A percentile compares a stretch with the other conserved stretches of the same genome.
Evolutionary conservation across 2,888 invertebrate species (phyloP).

Genomic region (Acrobasis suavella): DNA sequence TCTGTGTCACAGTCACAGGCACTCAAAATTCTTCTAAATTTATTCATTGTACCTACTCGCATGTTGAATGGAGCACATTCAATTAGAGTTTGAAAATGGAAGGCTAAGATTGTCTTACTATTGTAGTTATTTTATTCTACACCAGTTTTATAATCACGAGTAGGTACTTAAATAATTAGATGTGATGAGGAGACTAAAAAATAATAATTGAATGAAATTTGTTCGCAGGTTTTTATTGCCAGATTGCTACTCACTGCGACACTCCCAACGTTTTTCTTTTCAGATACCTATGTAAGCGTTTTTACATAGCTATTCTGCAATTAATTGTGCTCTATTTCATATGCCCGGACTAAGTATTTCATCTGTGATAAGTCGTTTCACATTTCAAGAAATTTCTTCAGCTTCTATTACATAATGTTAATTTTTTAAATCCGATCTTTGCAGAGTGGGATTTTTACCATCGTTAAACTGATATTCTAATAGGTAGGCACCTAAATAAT

Average conservation of each 20-base stretch:
- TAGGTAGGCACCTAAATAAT: too few relatives aligned
- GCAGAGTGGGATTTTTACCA: too few relatives aligned
- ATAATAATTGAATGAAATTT: too few relatives aligned
- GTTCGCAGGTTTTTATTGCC: too few relatives aligned
- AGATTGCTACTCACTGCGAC: background rate
- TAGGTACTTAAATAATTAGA: background rate
- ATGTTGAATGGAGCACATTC: too few relatives aligned
- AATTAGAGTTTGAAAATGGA: too few relatives aligned
- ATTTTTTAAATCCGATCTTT: too few relatives aligned
- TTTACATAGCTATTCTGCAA: slow-evolving; percentile 1
- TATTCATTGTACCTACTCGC: too few relatives aligned
- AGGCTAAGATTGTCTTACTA: background rate
- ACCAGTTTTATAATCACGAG: background rate
- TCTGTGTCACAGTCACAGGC: too few relatives aligned
- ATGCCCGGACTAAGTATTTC: background rate
- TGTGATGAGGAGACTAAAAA: too few relatives aligned
- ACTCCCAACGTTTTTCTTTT: background rate
- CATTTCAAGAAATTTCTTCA: slow-evolving; percentile 2
- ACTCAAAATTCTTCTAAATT: too few relatives aligned
- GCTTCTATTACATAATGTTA: background rate
- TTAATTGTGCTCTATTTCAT: slow-evolving; percentile 7
- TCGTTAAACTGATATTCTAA: too few relatives aligned
- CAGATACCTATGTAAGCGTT: slow-evolving; percentile 2
- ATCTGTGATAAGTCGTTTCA: slow-evolving; percentile 1
- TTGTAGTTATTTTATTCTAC: background rate